Conservation (phyloP, 2,797 vertebrate genomes). For the Xenopus petersii region DNA sequence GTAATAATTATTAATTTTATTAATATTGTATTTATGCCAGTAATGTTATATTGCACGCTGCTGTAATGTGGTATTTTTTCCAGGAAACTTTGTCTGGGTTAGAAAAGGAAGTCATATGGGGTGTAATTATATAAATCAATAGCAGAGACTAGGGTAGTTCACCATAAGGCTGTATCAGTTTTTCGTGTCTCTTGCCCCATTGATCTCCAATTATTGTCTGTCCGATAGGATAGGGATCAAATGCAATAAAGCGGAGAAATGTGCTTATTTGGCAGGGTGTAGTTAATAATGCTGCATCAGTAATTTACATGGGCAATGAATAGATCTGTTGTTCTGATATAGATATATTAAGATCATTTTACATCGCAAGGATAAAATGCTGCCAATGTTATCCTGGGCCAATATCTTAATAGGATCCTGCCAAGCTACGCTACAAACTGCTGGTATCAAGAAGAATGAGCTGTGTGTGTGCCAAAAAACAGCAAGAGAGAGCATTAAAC, state of each 20-base stretch:
- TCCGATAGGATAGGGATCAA: conserved; percentile 25
- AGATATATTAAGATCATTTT: conserved; percentile 1
- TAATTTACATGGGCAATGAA: conserved; percentile 5
- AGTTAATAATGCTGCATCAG: background rate
- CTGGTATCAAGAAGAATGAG: conserved; percentile 12
- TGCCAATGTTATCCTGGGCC: background rate
- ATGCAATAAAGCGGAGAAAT: conserved; percentile 22
- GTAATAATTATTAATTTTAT: background rate
- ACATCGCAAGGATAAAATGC: background rate
- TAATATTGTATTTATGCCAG: background rate
- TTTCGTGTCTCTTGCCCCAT: conserved; percentile 16
- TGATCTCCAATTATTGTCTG: conserved; percentile 31
- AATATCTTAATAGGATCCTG: conserved; percentile 22
- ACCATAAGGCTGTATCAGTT: conserved; percentile 24
- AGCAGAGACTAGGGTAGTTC: conserved; percentile 12
- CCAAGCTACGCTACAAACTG: conserved; percentile 10
- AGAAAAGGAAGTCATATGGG: conserved; percentile 41
- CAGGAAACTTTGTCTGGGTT: conserved; percentile 17
- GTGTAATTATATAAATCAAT: conserved; percentile 40
- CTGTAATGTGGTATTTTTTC: conserved; percentile 16
- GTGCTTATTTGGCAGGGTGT: conserved; percentile 12
- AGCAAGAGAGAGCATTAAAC: conserved; percentile 21
- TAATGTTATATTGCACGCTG: background rate
- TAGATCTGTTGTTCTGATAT: conserved; percentile 1
- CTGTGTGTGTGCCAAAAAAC: conserved; percentile 28